Conservation (phyloP, 2,888 invertebrate genomes). For the Lutraria lutraria region DNA sequence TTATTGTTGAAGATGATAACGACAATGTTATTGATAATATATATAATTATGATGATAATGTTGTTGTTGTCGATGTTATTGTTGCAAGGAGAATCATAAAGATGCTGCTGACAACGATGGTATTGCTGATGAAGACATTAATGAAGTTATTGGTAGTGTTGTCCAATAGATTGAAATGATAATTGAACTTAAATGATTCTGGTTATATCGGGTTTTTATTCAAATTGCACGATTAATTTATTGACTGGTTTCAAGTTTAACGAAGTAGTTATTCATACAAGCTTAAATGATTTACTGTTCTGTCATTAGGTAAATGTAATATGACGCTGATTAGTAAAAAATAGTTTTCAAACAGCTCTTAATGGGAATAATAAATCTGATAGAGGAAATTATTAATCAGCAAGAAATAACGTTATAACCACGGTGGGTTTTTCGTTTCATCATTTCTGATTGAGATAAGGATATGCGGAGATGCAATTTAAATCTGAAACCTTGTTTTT, state of each 20-base stretch:
- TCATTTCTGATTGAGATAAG: not conserved
- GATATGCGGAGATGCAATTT: not conserved
- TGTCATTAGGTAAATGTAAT: not conserved
- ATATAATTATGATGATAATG: not conserved
- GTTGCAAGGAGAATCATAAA: not conserved
- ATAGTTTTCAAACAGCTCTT: not conserved
- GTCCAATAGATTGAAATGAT: not conserved
- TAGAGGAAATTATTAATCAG: constrained; percentile 6
- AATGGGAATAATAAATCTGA: constrained; percentile 1
- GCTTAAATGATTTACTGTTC: not conserved
- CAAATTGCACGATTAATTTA: not conserved
- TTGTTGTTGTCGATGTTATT: not conserved
- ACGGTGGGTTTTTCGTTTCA: not conserved
- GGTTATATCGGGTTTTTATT: not conserved
- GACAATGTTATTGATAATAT: not conserved
- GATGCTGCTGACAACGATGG: not conserved
- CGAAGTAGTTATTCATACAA: not conserved
- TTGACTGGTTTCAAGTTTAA: not conserved
- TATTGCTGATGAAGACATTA: not conserved
- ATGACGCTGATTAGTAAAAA: not conserved
- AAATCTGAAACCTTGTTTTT: not conserved
- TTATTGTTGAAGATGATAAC: not conserved
- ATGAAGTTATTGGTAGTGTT: not conserved
- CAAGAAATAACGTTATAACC: not conserved
- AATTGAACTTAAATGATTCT: not conserved